phyloP scores from a whole-genome alignment of 2,888 invertebrate species.

The Synanthedon vespiformis region DNA sequence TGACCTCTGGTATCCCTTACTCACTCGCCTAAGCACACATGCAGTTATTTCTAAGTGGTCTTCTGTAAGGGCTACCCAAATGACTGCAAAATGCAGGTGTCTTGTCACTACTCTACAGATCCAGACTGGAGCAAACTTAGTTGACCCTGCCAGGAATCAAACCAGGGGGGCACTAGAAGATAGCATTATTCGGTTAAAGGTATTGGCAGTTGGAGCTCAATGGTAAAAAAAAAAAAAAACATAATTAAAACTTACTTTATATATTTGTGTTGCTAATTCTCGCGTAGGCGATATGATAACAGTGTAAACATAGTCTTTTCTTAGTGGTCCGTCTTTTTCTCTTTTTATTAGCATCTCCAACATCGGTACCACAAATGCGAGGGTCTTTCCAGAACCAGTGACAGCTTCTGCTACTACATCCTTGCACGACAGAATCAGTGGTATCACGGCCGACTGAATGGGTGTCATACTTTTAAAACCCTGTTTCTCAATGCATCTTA shows the following conservation, averaged over 20 bases:
- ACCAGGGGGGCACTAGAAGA: too few species aligned
- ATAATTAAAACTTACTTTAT: conserved; percentile 53
- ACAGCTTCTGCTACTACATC: conserved; percentile 99
- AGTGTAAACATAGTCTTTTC: conserved; percentile 83
- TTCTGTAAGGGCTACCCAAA: too few species aligned
- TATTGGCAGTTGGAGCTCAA: too few species aligned
- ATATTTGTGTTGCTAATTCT: conserved; percentile 93
- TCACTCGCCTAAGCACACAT: too few species aligned
- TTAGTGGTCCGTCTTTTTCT: conserved; percentile 73
- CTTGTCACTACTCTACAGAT: too few species aligned
- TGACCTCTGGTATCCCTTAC: too few species aligned
- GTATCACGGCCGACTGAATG: conserved; percentile 88
- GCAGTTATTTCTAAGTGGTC: too few species aligned
- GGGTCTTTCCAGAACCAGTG: conserved; percentile 98
- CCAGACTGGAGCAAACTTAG: too few species aligned
- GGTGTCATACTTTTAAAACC: conserved; percentile 71
- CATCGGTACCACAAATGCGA: conserved; percentile 94
- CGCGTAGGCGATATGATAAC: conserved; percentile 95
- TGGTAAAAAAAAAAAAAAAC: too few species aligned
- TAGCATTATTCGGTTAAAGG: too few species aligned
- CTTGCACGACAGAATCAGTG: conserved; percentile 87
- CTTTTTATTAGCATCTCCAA: conserved; percentile 83
- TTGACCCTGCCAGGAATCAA: too few species aligned
- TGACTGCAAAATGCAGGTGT: too few species aligned
- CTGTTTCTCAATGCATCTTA: conserved; percentile 63